phyloP scores from a whole-genome alignment of 1,140 invertebrate species.

The Epicauta chinensis region DNA sequence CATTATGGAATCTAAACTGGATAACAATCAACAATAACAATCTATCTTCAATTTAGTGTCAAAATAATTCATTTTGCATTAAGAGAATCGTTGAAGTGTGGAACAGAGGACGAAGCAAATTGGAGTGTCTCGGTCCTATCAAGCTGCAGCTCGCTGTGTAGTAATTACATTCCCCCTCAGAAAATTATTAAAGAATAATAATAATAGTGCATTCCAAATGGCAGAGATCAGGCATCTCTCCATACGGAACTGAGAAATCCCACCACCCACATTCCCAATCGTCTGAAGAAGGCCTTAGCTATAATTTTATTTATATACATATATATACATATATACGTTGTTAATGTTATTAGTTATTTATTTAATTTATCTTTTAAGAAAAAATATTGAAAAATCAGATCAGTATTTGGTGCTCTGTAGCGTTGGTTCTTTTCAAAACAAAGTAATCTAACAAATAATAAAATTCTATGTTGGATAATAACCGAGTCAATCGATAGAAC shows the following conservation, averaged over 20 bases:
- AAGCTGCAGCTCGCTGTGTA: slow-evolving; percentile 31
- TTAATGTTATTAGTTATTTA: no score
- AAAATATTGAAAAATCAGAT: slow-evolving; percentile 10
- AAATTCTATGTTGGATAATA: no score
- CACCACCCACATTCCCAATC: slow-evolving; percentile 1
- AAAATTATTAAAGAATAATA: no score
- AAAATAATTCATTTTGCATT: slow-evolving; percentile 11
- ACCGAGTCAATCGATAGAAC: no score
- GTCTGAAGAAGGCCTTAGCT: slow-evolving; percentile 27
- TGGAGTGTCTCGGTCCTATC: slow-evolving; percentile 18
- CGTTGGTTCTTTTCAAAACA: slow-evolving; percentile 21
- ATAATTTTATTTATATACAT: neutral
- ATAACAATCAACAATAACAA: neutral
- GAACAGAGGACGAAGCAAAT: neutral
- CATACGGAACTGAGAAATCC: slow-evolving; percentile 3
- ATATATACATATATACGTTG: no score
- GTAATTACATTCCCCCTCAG: slow-evolving; percentile 28
- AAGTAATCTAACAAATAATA: slow-evolving; percentile 1
- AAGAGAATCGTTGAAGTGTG: slow-evolving; percentile 11
- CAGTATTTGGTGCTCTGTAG: slow-evolving; percentile 31
- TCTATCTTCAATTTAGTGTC: slow-evolving; percentile 1
- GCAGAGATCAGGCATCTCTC: slow-evolving; percentile 17
- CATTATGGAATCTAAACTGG: slow-evolving; percentile 15
- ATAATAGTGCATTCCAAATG: slow-evolving; percentile 24
- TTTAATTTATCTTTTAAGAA: no score